phyloP scores from a whole-genome alignment of 2,888 invertebrate genomes.

The Eutolmus rufibarbis region DNA sequence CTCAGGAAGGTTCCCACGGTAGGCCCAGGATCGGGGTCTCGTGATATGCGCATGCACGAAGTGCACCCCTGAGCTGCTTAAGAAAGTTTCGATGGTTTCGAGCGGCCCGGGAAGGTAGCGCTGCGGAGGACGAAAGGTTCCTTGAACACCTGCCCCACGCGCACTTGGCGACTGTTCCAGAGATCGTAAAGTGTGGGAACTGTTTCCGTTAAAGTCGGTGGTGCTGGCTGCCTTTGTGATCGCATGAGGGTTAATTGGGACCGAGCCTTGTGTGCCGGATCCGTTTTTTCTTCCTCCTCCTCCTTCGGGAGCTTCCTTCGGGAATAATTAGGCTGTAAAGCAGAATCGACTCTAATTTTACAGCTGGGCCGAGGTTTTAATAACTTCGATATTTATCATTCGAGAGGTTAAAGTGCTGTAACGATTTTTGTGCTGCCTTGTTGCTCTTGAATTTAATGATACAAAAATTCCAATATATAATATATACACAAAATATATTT shows the following conservation, averaged over 20 bases:
- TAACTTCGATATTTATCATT: not conserved
- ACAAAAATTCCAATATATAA: not conserved
- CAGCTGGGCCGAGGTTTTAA: not conserved
- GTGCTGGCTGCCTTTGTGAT: not conserved
- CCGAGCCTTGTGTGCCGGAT: not conserved
- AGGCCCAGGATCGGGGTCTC: constrained; percentile 17
- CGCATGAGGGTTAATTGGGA: constrained; percentile 15
- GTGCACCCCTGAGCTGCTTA: constrained; percentile 27
- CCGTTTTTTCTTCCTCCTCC: not conserved
- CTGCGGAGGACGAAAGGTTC: constrained; percentile 2
- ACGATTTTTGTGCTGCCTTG: not conserved
- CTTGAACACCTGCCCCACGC: constrained; percentile 26
- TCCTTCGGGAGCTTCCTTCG: not conserved
- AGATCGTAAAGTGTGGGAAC: constrained; percentile 39
- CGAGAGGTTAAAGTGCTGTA: not conserved
- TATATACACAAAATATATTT: too few species aligned
- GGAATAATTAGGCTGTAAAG: not conserved
- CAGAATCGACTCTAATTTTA: not conserved
- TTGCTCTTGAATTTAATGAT: not conserved
- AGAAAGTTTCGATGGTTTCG: not conserved
- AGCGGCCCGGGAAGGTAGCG: not conserved
- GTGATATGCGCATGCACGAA: constrained; percentile 43
- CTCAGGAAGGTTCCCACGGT: constrained; percentile 3
- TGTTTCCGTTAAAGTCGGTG: constrained; percentile 33
- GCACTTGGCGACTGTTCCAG: not conserved